Base-by-base conservation (phyloP, 1,140 invertebrate species). In the Drosophila virilis region DNA sequence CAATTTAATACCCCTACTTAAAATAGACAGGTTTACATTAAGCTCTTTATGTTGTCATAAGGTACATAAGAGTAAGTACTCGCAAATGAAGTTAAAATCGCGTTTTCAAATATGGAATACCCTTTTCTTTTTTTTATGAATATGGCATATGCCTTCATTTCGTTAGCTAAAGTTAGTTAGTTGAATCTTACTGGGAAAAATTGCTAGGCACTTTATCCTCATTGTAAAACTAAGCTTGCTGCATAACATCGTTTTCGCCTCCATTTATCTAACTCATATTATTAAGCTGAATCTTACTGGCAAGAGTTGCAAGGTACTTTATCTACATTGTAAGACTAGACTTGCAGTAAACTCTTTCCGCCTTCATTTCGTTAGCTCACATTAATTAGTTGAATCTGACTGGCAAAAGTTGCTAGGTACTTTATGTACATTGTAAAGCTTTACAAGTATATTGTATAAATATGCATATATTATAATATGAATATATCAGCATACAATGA, bases 11-110 rank as follows among this genome's bases (percentile, higher is more conserved):
- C 32, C 8, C 12, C 15, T 45, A 45, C n/a, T 35, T 33, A 45
- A 45, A 33, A 10, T 12, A 33, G 38, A 7, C 40, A 43, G 17
- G 22, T 13, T 42, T 32, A 42, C 37, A 4, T 1, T 57, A 13
- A 57, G 38, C 55, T 35, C 12, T 46, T 46, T 46, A 28, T 15
- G 57, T 17, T 33, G 57, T 6, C 42, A 32, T 45, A 10, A 58
- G 22, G 8, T 28, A 45, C 6, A 9, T 38, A 55, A 9, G 4
- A 28, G 6, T 13, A 58, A 43, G 54, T n/a, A 35, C 4, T 51
- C n/a, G 32, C 28, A 8, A 8, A n/a, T 6, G 6, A 58, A 15
- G 22, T 28, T 5, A 28, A 4, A 28, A 6, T 3, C 22, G 22
- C 4, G 22, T 4, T 28, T 6, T 28, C 28, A 28, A 45, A 33